These are phyloP conservation scores for Amniataba percoides DNA, from an alignment of 2,797 vertebrate species.

Conservation along the genomic window DNA sequence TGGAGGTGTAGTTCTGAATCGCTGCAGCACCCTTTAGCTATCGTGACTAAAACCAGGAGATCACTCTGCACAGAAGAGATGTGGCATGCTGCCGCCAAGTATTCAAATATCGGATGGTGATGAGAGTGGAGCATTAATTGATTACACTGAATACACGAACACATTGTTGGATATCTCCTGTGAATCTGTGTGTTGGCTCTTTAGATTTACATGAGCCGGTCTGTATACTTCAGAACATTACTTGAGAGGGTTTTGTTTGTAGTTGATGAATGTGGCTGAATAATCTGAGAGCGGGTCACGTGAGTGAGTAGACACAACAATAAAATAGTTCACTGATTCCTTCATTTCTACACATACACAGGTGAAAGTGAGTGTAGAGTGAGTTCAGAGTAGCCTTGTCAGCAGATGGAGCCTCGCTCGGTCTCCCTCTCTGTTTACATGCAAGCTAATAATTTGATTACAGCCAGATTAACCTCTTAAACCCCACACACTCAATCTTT, in stretches of 20 bases:
- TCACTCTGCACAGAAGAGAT: too few relatives aligned
- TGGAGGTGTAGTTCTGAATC: too few relatives aligned
- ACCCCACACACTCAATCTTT: constrained; percentile 10
- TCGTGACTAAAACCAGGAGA: too few relatives aligned
- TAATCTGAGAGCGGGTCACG: background rate
- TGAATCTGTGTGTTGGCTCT: too few relatives aligned
- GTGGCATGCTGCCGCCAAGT: too few relatives aligned
- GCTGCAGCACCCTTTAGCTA: too few relatives aligned
- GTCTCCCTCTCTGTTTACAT: constrained; percentile 15
- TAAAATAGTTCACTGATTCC: background rate
- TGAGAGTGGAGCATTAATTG: too few relatives aligned
- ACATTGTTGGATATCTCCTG: too few relatives aligned
- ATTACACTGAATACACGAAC: too few relatives aligned
- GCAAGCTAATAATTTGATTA: constrained; percentile 27
- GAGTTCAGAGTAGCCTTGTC: background rate
- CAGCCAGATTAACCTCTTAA: constrained; percentile 27
- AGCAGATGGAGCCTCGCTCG: background rate
- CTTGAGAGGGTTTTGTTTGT: background rate
- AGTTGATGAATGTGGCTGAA: background rate
- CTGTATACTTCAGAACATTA: background rate
- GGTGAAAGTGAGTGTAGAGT: background rate
- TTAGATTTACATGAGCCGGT: background rate
- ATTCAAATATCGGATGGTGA: too few relatives aligned
- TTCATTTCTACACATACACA: background rate
- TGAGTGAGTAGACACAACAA: background rate